Evolutionary conservation across 2,888 invertebrate species (phyloP).

Genomic region (Leptarthrus brevirostris): DNA sequence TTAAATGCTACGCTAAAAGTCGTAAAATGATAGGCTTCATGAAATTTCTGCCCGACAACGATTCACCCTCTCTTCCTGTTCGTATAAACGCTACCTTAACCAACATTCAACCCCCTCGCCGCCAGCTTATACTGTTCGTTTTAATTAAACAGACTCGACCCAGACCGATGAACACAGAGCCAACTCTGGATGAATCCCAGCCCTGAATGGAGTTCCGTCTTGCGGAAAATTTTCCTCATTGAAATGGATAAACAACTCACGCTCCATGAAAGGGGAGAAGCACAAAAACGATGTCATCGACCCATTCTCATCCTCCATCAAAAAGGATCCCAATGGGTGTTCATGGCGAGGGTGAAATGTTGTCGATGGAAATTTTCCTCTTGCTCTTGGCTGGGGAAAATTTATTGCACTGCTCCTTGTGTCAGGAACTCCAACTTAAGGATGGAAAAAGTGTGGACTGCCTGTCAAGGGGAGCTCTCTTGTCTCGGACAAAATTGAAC

Average conservation of each 20-base stretch:
- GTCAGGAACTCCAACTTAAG: slow-evolving; percentile 2
- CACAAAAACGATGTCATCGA: slow-evolving; percentile 41
- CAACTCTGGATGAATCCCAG: slow-evolving; percentile 32
- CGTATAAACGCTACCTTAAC: slow-evolving; percentile 21
- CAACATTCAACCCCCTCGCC: background rate
- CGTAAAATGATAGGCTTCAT: slow-evolving; percentile 41
- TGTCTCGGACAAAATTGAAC: slow-evolving; percentile 43
- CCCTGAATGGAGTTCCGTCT: slow-evolving; percentile 53
- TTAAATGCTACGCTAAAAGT: slow-evolving; percentile 32
- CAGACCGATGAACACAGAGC: slow-evolving; percentile 29
- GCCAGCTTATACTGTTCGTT: background rate
- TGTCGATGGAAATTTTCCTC: background rate
- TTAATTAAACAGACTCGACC: slow-evolving; percentile 43
- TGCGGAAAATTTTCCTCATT: slow-evolving; percentile 49
- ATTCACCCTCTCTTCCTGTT: slow-evolving; percentile 24
- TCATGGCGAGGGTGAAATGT: background rate
- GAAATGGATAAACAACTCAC: slow-evolving; percentile 37
- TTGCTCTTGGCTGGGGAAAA: background rate
- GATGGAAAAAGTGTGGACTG: slow-evolving; percentile 23
- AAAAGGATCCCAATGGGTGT: background rate
- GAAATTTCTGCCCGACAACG: slow-evolving; percentile 18
- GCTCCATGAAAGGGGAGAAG: slow-evolving; percentile 4
- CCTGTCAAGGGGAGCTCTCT: slow-evolving; percentile 34
- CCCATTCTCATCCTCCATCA: background rate
- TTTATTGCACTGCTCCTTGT: slow-evolving; percentile 38